Evolutionary conservation across 1,140 invertebrate genomes (phyloP), one percentile per base, ranked within the genome.

Genomic region (Wiebesia pumilae): DNA sequence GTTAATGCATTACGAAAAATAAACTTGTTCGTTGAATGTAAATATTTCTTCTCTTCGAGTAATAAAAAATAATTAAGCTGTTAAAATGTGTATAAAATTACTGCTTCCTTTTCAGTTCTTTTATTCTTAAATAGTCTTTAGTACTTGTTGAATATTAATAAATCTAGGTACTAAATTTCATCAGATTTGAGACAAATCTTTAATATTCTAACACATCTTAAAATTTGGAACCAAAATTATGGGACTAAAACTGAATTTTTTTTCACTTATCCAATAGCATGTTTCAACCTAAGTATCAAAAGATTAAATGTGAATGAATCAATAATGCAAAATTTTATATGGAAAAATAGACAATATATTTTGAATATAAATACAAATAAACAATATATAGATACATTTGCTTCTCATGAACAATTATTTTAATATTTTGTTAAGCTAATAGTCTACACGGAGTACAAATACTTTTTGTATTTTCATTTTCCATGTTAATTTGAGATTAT

Each of bases 301-400:
- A 47, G 12, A 47, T 47, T 47, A 47, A n/a, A n/a, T n/a, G n/a
- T n/a, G n/a, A n/a, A n/a, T n/a, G n/a, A n/a, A n/a, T n/a, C n/a
- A n/a, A n/a, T n/a, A n/a, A n/a, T n/a, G n/a, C 1, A 43, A n/a
- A 47, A 3, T 83, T 35, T 75, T 62, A 43, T 83, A n/a, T 75
- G 51, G 9, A 77, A 84, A 84, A 84, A 84, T 78, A 43, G 19
- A 80, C 58, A 67, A 84, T 86, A 83, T 85, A 77, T 81, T 83
- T 30, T 65, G 21, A 79, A 38, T 51, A 67, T 75, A 83, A n/a
- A 30, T 77, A 87, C 80, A 81, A 71, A 80, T 65, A 87, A 83
- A 83, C n/a, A 58, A 73, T 79, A 54, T 83, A 73, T 78, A 88
- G 81, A 87, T 77, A 58, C 38, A 69, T 84, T 12, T 71, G 38